Evolutionary conservation across 2,797 vertebrate species (phyloP).

Genomic region (Myotis vivesi): DNA sequence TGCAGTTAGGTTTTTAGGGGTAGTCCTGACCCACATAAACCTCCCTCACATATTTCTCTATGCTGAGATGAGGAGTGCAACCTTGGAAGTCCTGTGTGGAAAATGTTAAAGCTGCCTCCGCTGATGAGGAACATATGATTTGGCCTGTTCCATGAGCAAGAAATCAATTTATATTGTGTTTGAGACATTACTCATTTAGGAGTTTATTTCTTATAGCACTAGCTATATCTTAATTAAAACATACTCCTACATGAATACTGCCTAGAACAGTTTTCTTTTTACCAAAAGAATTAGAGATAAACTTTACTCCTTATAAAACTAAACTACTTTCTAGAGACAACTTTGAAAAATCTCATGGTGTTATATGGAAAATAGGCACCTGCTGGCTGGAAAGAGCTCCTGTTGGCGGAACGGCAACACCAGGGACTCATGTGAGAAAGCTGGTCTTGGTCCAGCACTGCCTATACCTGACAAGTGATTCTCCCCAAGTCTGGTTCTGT

Average conservation of each 20-base stretch:
- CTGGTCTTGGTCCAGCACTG: not conserved
- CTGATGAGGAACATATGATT: constrained; percentile 25
- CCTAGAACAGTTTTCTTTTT: constrained; percentile 26
- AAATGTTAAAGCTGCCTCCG: not conserved
- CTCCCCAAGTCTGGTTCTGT: not conserved
- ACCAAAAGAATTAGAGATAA: constrained; percentile 10
- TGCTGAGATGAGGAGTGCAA: not conserved
- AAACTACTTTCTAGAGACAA: not conserved
- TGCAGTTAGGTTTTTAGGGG: not conserved
- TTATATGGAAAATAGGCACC: not conserved
- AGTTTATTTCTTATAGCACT: constrained; percentile 14
- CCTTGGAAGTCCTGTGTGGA: not conserved
- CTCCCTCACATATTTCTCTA: not conserved
- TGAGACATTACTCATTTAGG: not conserved
- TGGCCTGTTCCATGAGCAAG: not conserved
- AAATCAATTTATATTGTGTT: constrained; percentile 29
- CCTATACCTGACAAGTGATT: not conserved
- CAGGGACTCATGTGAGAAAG: not conserved
- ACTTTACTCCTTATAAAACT: not conserved
- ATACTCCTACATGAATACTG: not conserved
- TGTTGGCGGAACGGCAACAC: not conserved
- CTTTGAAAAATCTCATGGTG: not conserved
- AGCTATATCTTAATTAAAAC: constrained; percentile 26
- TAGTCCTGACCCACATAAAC: not conserved
- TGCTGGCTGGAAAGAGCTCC: not conserved